These are phyloP conservation scores for Monomorium pharaonis DNA, from an alignment of 1,140 invertebrate species.

Conservation along the genomic window DNA sequence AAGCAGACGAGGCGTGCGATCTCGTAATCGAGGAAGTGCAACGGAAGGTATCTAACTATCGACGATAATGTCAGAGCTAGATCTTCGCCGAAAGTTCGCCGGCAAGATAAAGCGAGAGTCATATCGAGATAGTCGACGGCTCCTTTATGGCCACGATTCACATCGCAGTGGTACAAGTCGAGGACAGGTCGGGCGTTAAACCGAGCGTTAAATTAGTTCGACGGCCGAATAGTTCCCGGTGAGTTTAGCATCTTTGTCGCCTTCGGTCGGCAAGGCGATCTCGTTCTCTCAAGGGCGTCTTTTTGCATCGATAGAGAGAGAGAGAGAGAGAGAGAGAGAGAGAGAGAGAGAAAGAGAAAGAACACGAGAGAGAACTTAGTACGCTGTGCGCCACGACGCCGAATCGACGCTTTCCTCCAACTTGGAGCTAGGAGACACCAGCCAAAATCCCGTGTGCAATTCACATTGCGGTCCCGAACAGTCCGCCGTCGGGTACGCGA, in stretches of 20 bases:
- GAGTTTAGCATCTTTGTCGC: slow-evolving; percentile 64
- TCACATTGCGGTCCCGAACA: slow-evolving; percentile 46
- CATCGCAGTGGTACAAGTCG: slow-evolving; percentile 55
- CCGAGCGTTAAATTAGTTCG: slow-evolving; percentile 69
- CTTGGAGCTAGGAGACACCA: slow-evolving; percentile 8
- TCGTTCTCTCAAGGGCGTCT: slow-evolving; percentile 48
- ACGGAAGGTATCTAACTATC: slow-evolving; percentile 23
- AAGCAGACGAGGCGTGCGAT: slow-evolving; percentile 16
- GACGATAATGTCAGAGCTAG: slow-evolving; percentile 30
- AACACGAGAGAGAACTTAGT: slow-evolving; percentile 3
- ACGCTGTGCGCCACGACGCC: neutral
- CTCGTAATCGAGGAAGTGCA: slow-evolving; percentile 21
- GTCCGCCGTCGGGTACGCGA: slow-evolving; percentile 17
- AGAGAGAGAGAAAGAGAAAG: neutral
- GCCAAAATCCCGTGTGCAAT: slow-evolving; percentile 40
- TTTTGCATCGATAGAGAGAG: slow-evolving; percentile 20
- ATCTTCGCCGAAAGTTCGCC: slow-evolving; percentile 32
- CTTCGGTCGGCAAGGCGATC: neutral
- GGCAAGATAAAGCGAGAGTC: slow-evolving; percentile 47
- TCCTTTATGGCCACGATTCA: slow-evolving; percentile 54
- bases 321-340: neutral
- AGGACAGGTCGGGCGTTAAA: slow-evolving; percentile 60
- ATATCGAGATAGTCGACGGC: slow-evolving; percentile 32
- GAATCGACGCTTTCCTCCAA: slow-evolving; percentile 51
- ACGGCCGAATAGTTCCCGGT: slow-evolving; percentile 61